Percentiles rank a stretch among this genome's conserved stretches.
Evolutionary conservation across 2,797 vertebrate species (phyloP).

Genomic region (Tragelaphus eurycerus): DNA sequence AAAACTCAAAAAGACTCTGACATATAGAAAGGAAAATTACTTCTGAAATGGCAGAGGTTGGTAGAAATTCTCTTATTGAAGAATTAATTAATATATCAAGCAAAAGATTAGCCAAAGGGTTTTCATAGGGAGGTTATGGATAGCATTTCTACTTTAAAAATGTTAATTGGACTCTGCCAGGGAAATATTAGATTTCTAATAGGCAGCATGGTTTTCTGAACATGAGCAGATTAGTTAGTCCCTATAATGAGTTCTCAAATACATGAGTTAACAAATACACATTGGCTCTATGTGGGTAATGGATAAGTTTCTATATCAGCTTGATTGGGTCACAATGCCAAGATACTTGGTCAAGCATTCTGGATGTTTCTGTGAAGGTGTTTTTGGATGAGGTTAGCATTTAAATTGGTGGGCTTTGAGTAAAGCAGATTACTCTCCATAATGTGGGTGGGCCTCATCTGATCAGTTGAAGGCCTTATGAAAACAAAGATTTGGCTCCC

Average conservation of each 20-base stretch:
- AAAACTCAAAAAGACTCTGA: slow-evolving; percentile 9
- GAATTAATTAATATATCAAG: slow-evolving; percentile 43
- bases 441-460: background rate
- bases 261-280: background rate
- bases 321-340: background rate
- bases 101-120: background rate
- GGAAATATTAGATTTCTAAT: slow-evolving; percentile 11
- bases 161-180: slow-evolving; percentile 32
- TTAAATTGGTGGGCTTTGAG: background rate
- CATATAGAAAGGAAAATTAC: slow-evolving; percentile 29
- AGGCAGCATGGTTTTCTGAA: background rate
- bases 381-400: background rate
- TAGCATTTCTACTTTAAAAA: slow-evolving; percentile 39
- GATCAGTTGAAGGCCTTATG: background rate
- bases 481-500: background rate
- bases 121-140: background rate
- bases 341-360: background rate
- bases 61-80: background rate
- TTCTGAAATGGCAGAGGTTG: slow-evolving; percentile 30
- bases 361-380: background rate
- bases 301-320: background rate
- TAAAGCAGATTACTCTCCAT: background rate
- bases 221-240: background rate
- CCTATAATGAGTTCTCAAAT: background rate
- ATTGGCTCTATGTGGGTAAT: background rate